phyloP scores from a whole-genome alignment of 2,797 vertebrate genomes.

The Coregonus sp. region DNA sequence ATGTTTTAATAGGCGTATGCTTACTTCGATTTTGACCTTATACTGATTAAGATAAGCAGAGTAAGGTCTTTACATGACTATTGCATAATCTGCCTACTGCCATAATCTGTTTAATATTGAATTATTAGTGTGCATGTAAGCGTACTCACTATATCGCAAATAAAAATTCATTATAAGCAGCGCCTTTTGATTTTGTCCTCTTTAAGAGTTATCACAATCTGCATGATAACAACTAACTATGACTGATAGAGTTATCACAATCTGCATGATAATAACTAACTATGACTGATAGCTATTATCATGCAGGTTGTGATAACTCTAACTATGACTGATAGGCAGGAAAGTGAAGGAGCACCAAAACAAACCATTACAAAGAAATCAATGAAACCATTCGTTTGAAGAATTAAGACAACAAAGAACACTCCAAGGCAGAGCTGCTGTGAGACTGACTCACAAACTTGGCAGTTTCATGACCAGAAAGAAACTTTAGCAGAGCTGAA shows the following conservation, averaged over 20 bases:
- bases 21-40: no score
- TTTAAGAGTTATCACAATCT: constrained; percentile 38
- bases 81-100: no score
- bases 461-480: neutral
- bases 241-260: constrained; percentile 42
- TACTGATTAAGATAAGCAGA: neutral
- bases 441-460: no score
- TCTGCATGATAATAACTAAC: constrained; percentile 47
- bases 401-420: no score
- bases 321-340: constrained; percentile 55
- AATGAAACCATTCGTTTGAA: no score
- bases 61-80: no score
- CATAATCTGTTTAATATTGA: no score
- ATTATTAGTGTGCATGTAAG: no score
- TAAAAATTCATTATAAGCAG: constrained; percentile 38
- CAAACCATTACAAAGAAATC: constrained; percentile 24
- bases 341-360: constrained; percentile 38
- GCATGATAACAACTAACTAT: constrained; percentile 48
- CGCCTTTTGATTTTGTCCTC: constrained; percentile 36
- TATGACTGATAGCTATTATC: constrained; percentile 41
- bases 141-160: constrained; percentile 27
- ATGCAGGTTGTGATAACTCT: neutral
- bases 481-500: constrained; percentile 62
- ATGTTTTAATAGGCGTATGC: no score
- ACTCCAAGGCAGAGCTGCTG: no score